A percentile compares a stretch with the other conserved stretches of the same genome.
phyloP scores from a whole-genome alignment of 2,888 invertebrate genomes.

The Periphyllus acericola region DNA sequence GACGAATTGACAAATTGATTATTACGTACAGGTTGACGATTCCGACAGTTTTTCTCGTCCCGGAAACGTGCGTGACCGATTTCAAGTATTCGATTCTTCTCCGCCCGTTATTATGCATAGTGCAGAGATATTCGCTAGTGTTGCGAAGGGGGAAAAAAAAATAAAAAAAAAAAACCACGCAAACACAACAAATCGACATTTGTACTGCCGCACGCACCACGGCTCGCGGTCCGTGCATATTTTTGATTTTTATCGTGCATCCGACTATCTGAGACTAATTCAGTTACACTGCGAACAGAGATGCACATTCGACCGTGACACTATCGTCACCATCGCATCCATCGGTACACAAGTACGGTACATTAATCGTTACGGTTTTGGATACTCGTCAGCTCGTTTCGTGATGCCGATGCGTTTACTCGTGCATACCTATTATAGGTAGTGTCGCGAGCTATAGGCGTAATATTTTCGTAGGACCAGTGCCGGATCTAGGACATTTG shows the following conservation, averaged over 20 bases:
- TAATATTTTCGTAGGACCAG: too few species aligned
- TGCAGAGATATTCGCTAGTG: too few species aligned
- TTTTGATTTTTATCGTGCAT: neutral
- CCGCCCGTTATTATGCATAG: too few species aligned
- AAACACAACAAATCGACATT: neutral
- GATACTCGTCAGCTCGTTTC: too few species aligned
- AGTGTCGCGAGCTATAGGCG: too few species aligned
- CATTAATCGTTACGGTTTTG: neutral
- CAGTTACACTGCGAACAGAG: neutral
- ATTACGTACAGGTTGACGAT: neutral
- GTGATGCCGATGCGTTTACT: neutral
- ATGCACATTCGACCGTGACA: neutral
- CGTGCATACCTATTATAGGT: too few species aligned
- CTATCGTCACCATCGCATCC: neutral
- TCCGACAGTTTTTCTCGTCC: conserved; percentile 3
- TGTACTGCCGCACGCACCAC: neutral
- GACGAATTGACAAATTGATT: conserved; percentile 11
- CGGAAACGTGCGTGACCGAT: neutral
- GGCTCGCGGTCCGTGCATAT: neutral
- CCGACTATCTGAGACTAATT: neutral
- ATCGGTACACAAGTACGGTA: neutral
- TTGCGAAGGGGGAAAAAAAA: neutral
- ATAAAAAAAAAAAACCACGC: neutral
- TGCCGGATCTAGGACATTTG: too few species aligned
- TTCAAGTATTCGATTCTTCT: neutral